Evolutionary conservation across 1,140 invertebrate genomes (phyloP).

Genomic region (Dendrolimus kikuchii): DNA sequence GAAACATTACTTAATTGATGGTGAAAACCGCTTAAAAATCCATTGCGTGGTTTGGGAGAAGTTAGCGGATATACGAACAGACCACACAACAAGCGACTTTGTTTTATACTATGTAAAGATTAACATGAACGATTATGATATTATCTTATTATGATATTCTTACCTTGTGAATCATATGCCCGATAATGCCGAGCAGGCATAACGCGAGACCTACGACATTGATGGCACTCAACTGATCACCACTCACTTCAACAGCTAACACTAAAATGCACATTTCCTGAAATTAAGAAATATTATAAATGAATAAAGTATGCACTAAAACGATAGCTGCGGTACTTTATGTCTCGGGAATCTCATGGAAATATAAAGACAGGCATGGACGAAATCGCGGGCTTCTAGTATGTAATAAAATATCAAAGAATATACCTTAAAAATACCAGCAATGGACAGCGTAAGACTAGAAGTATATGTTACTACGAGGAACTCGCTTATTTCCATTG

Average conservation of each 20-base stretch:
- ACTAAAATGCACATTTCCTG: slow-evolving; percentile 93
- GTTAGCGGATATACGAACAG: too few relatives aligned
- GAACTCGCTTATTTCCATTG: slow-evolving; percentile 96
- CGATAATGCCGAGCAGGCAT: slow-evolving; percentile 90
- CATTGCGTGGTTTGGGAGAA: too few relatives aligned
- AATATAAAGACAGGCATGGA: too few relatives aligned
- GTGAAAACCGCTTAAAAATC: too few relatives aligned
- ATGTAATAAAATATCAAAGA: background rate
- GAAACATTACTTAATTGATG: too few relatives aligned
- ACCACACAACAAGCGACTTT: too few relatives aligned
- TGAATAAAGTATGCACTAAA: background rate
- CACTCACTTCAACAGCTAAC: slow-evolving; percentile 88
- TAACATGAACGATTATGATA: too few relatives aligned
- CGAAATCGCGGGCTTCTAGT: too few relatives aligned
- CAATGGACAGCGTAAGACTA: slow-evolving; percentile 95
- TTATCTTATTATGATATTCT: too few relatives aligned
- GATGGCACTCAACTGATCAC: slow-evolving; percentile 86
- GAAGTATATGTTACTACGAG: slow-evolving; percentile 95
- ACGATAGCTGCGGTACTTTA: too few relatives aligned
- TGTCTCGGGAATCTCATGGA: too few relatives aligned
- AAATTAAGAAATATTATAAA: slow-evolving; percentile 25
- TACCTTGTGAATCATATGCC: slow-evolving; percentile 89
- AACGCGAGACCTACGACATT: slow-evolving; percentile 91
- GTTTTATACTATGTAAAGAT: too few relatives aligned
- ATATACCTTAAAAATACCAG: slow-evolving; percentile 95